phyloP scores from a whole-genome alignment of 2,797 vertebrate genomes.

The Pteropus rufus region DNA sequence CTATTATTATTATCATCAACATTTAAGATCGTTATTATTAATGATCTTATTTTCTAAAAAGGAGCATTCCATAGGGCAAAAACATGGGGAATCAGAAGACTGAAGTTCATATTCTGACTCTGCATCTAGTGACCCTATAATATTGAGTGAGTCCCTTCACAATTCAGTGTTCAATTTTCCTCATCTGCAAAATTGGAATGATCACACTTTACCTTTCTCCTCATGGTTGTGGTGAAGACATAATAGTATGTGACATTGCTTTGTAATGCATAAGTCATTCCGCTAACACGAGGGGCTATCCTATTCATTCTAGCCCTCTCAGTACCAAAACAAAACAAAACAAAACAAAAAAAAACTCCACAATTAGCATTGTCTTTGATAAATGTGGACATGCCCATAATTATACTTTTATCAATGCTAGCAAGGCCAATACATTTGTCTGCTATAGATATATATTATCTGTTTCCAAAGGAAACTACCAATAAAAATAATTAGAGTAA shows the following conservation, averaged over 20 bases:
- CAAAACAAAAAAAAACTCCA: background rate
- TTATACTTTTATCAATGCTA: constrained; percentile 10
- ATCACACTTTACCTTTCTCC: background rate
- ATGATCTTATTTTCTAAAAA: background rate
- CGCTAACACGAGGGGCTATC: background rate
- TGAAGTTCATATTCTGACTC: background rate
- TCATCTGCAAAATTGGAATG: background rate
- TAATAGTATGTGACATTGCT: background rate
- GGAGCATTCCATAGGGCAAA: background rate
- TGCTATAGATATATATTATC: background rate
- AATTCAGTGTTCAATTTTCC: background rate
- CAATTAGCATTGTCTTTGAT: background rate
- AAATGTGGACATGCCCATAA: background rate
- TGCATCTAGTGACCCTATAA: background rate
- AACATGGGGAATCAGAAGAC: background rate
- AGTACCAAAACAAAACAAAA: background rate
- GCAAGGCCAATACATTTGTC: background rate
- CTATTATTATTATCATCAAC: background rate
- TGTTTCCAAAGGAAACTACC: constrained; percentile 11
- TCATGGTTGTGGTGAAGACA: background rate
- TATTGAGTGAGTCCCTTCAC: background rate
- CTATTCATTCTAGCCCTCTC: background rate
- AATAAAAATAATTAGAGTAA: constrained; percentile 58
- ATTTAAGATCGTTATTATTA: background rate
- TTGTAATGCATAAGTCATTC: background rate